Percentiles rank a stretch among this genome's conserved stretches.
Conservation (phyloP, 2,797 vertebrate genomes). For the Eleutherodactylus coqui region DNA sequence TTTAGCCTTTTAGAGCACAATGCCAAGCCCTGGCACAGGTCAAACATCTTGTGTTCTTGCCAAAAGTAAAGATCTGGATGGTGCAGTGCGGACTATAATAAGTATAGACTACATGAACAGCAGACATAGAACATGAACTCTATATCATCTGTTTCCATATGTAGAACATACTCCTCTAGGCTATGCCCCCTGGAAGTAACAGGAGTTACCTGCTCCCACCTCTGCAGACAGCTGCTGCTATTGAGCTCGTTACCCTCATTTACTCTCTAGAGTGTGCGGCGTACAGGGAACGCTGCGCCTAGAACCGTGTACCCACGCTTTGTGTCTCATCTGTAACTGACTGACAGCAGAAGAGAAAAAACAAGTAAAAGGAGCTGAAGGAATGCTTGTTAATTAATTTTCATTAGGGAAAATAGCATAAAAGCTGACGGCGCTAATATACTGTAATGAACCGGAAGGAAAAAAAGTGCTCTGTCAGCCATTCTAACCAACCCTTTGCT, state of each 20-base stretch:
- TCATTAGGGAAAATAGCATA: neutral
- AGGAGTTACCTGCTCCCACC: no score
- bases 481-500: neutral
- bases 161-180: no score
- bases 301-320: neutral
- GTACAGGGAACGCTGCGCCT: neutral
- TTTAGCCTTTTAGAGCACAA: no score
- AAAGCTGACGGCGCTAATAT: neutral
- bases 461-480: neutral
- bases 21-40: no score
- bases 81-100: no score
- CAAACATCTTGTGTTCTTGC: no score
- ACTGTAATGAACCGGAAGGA: neutral
- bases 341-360: neutral
- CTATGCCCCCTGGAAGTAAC: no score
- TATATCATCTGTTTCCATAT: no score
- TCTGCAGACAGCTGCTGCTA: neutral
- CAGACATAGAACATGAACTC: neutral
- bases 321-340: neutral
- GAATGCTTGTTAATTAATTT: neutral
- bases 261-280: neutral
- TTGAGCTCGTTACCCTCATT: no score
- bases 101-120: neutral
- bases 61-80: no score
- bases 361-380: neutral